These are phyloP conservation scores for Cylas formicarius DNA, from an alignment of 1,140 invertebrate genomes.

Conservation along the genomic window DNA sequence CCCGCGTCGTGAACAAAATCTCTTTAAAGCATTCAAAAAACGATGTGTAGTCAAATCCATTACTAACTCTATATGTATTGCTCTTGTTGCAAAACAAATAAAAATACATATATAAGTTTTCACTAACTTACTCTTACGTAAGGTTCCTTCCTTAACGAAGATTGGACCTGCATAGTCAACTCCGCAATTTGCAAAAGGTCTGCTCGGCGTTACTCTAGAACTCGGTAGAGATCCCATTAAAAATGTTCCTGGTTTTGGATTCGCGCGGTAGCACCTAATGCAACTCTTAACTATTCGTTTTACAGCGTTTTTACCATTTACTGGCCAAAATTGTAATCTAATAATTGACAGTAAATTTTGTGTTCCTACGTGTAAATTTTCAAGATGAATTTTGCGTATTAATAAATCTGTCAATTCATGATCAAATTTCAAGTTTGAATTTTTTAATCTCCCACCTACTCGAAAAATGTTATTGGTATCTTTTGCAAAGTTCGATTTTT, in stretches of 20 bases:
- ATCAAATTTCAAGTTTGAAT: slow-evolving; percentile 19
- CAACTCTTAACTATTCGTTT: slow-evolving; percentile 14
- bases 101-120: slow-evolving; percentile 40
- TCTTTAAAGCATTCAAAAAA: slow-evolving; percentile 40
- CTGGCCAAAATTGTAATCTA: slow-evolving; percentile 18
- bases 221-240: slow-evolving; percentile 38
- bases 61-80: slow-evolving; percentile 34
- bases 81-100: slow-evolving; percentile 32
- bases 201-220: slow-evolving; percentile 22
- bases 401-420: slow-evolving; percentile 22
- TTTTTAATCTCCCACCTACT: slow-evolving; percentile 29
- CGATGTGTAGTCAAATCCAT: slow-evolving; percentile 33
- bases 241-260: slow-evolving; percentile 14
- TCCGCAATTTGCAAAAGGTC: slow-evolving; percentile 28
- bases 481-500: neutral
- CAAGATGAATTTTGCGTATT: slow-evolving; percentile 17
- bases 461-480: slow-evolving; percentile 25
- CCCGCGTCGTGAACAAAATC: too few relatives aligned
- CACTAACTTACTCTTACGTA: slow-evolving; percentile 8
- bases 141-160: slow-evolving; percentile 3
- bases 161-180: slow-evolving; percentile 38
- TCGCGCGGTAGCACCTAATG: slow-evolving; percentile 11
- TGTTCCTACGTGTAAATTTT: slow-evolving; percentile 14
- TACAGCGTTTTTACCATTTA: slow-evolving; percentile 10
- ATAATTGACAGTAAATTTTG: slow-evolving; percentile 13